These are phyloP conservation scores for Sylvicola cinctus DNA, from an alignment of 2,888 invertebrate genomes.

Conservation along the genomic window DNA sequence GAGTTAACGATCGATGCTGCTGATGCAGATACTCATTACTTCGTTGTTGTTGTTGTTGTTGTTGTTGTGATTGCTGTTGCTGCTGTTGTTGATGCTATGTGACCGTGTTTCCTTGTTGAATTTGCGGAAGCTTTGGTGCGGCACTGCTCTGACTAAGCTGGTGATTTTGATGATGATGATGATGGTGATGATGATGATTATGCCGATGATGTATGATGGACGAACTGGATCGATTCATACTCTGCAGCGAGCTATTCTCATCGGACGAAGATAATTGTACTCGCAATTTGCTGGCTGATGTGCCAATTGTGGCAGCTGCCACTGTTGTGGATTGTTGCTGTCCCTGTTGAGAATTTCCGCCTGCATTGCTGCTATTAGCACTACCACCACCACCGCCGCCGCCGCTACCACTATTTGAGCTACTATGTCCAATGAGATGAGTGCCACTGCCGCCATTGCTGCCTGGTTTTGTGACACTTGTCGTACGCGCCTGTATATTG, in stretches of 20 bases:
- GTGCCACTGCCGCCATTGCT: constrained; percentile 11
- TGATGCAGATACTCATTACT: not conserved
- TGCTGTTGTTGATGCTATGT: constrained; percentile 7
- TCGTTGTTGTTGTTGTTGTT: constrained; percentile 4
- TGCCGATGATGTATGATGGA: not conserved
- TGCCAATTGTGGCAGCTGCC: constrained; percentile 3
- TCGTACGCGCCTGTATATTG: not conserved
- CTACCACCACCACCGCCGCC: constrained; percentile 8
- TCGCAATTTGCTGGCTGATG: constrained; percentile 4
- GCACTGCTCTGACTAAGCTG: constrained; percentile 13
- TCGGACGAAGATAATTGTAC: constrained; percentile 5
- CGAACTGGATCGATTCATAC: constrained; percentile 4
- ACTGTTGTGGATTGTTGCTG: constrained; percentile 2
- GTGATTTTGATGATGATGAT: constrained; percentile 26
- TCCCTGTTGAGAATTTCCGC: not conserved
- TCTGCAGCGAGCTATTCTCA: constrained; percentile 1
- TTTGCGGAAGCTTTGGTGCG: constrained; percentile 5
- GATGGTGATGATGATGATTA: constrained; percentile 32
- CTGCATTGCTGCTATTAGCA: not conserved
- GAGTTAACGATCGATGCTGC: constrained; percentile 2
- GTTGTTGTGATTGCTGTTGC: constrained; percentile 8
- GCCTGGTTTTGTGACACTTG: constrained; percentile 7
- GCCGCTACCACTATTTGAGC: constrained; percentile 7
- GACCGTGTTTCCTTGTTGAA: constrained; percentile 5
- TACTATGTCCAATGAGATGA: constrained; percentile 1